Percentiles rank a stretch among this genome's conserved stretches.
phyloP scores from a whole-genome alignment of 2,888 invertebrate genomes.

The Phlogophora meticulosa region DNA sequence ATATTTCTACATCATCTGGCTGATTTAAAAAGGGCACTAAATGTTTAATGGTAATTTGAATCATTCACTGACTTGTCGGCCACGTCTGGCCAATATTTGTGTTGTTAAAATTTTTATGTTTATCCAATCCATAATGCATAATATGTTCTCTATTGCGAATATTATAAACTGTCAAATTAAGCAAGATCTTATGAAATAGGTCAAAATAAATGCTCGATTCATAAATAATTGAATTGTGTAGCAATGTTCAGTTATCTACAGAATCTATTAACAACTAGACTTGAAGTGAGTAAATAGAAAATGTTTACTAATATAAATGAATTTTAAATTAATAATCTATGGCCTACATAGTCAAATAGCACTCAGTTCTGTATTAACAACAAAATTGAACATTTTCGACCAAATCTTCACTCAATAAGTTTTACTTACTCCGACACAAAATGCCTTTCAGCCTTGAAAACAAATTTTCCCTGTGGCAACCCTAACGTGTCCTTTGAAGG shows the following conservation, averaged over 20 bases:
- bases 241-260: neutral
- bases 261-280: neutral
- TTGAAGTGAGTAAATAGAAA: conserved; percentile 3
- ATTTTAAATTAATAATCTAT: neutral
- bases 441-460: neutral
- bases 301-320: neutral
- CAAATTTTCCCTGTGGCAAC: conserved; percentile 47
- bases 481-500: conserved; percentile 74
- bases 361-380: neutral
- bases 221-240: neutral
- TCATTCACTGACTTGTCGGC: too few species aligned
- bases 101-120: neutral
- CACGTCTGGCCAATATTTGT: neutral
- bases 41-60: too few species aligned
- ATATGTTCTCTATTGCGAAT: neutral
- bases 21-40: neutral
- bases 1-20: neutral
- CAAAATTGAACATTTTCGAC: neutral
- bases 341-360: neutral
- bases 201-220: neutral
- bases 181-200: neutral
- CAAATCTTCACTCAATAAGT: neutral
- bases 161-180: neutral
- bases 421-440: conserved; percentile 20
- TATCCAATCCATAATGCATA: neutral